phyloP scores from a whole-genome alignment of 2,797 vertebrate genomes.

The Steatocranus sp. region DNA sequence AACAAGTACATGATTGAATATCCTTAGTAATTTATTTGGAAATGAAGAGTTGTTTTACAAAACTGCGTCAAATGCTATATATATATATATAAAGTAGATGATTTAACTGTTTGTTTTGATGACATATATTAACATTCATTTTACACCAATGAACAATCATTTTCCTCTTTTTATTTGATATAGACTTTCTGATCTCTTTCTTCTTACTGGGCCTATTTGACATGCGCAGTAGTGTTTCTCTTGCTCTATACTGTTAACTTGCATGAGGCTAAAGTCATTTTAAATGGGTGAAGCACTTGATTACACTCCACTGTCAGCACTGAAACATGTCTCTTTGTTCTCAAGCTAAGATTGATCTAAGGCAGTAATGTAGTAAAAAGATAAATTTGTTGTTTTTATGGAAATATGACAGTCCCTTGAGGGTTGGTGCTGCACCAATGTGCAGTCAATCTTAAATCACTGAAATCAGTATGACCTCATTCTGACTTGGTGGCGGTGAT shows the following conservation, averaged over 20 bases:
- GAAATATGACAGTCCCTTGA: neutral
- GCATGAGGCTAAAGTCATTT: neutral
- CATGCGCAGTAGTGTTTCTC: neutral
- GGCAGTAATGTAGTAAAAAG: neutral
- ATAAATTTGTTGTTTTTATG: neutral
- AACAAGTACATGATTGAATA: constrained; percentile 27
- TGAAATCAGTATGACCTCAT: constrained; percentile 19
- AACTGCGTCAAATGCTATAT: neutral
- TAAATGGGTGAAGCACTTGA: neutral
- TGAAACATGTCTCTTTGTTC: neutral
- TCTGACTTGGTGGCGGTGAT: constrained; percentile 20
- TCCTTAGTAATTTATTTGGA: neutral
- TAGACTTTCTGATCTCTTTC: neutral
- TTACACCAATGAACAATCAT: neutral
- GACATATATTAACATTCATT: neutral
- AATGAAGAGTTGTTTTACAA: neutral
- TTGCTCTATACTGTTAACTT: neutral
- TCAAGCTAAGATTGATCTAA: neutral
- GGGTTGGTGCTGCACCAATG: neutral
- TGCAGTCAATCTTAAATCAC: neutral
- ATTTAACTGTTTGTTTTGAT: neutral
- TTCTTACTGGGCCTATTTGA: neutral
- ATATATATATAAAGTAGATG: neutral
- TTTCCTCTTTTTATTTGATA: neutral
- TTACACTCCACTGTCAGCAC: neutral